Evolutionary conservation across 2,113 vertebrate genomes (phyloP).

Genomic region (Prolemur simus): DNA sequence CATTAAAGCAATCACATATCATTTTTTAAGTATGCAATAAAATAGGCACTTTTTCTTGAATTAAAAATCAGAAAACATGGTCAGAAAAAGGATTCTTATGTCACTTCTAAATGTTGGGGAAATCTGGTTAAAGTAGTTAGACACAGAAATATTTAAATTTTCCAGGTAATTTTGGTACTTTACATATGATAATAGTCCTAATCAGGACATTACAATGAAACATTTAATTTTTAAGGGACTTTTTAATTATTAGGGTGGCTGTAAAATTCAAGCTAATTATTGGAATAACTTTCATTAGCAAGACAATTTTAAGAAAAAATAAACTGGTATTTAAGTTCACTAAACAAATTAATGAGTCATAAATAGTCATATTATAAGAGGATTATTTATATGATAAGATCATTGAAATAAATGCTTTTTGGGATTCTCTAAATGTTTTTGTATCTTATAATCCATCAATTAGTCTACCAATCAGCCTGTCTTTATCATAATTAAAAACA

Average conservation of each 20-base stretch:
- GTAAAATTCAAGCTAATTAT: constrained; percentile 33
- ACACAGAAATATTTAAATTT: background rate
- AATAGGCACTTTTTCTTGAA: background rate
- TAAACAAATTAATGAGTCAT: background rate
- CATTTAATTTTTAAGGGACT: background rate
- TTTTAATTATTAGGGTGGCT: background rate
- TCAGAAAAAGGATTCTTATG: background rate
- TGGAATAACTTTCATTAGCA: background rate
- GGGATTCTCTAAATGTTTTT: background rate
- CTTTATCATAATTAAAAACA: background rate
- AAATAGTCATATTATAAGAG: background rate
- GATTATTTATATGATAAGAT: background rate
- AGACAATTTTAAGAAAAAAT: background rate
- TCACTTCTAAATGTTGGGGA: background rate
- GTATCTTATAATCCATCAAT: background rate
- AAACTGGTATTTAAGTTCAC: background rate
- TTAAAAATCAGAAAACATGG: background rate
- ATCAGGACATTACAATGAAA: background rate
- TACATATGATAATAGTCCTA: background rate
- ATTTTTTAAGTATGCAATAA: background rate
- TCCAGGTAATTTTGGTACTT: constrained; percentile 1
- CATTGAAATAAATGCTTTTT: background rate
- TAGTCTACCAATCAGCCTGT: background rate
- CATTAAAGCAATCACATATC: background rate
- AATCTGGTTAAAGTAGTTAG: background rate